Evolutionary conservation across 2,113 vertebrate genomes (phyloP), one percentile per base, ranked within the genome.

Genomic region (Bothrops jararaca): DNA sequence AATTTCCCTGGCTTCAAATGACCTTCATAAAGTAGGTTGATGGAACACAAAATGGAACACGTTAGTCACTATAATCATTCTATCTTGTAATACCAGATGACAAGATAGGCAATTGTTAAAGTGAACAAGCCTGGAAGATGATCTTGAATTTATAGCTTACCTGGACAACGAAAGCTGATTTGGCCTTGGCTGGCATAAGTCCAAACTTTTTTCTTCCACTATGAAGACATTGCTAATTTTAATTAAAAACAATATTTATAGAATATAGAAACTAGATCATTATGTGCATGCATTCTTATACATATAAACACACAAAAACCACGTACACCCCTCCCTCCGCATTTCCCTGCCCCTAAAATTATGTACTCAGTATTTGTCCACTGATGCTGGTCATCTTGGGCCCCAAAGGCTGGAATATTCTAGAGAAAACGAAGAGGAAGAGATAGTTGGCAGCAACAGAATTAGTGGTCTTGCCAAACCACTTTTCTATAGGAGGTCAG

Each of bases 61-160:
- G 94, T 97, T 97, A 96, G 96, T 97, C 95, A 96, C 80, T 88
- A 94, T 94, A 96, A 95, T 93, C 89, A 94, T 97, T 96, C 96
- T 95, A 95, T 97, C 95, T 95, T 96, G 94, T 98, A 97, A 96
- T 92, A 93, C 94, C 95, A 94, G 97, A 96, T 96, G 95, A 97
- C 95, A 96, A 92, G 48, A 74, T 53, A 98, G 97, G 96, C 96
- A 24, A 95, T 95, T 96, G 96, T 80, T 96, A 93, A 97, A 98
- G 97, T 97, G 97, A 98, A 97, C 95, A 96, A 92, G 96, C 96
- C 93, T 93, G 91, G 95, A 96, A 96, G 94, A 97, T 96, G 96
- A 94, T 92, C 97, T 90, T 92, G 94, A 93, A 96, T 94, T 96
- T 97, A 97, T 93, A 96, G 97, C 91, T 95, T 96, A 95, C 95